A percentile compares a stretch with the other conserved stretches of the same genome.
phyloP scores from a whole-genome alignment of 2,888 invertebrate species.

The Mayetiola destructor region DNA sequence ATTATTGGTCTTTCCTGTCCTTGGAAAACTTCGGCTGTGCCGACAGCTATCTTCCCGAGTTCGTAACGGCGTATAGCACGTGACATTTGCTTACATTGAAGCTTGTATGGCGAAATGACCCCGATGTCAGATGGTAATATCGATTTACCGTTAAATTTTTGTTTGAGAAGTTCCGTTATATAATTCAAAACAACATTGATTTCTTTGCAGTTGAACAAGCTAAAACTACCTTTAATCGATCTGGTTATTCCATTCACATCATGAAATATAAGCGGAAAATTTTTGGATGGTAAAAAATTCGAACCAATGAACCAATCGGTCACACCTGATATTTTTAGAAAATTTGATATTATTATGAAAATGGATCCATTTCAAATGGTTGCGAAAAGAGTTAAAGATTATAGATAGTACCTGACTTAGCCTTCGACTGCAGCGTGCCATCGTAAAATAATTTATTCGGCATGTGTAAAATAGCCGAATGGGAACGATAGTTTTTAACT shows the following conservation, averaged over 20 bases:
- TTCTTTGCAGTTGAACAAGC: constrained; percentile 46
- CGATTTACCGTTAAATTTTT: not conserved
- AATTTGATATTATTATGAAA: not conserved
- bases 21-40: constrained; percentile 78
- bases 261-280: constrained; percentile 2
- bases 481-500: constrained; percentile 59
- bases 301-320: not conserved
- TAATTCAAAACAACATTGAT: constrained; percentile 43
- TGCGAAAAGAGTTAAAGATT: too few relatives aligned
- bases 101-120: constrained; percentile 44
- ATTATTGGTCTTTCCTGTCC: constrained; percentile 73
- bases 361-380: not conserved
- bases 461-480: constrained; percentile 46
- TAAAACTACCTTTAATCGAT: too few relatives aligned
- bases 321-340: not conserved
- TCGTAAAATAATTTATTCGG: constrained; percentile 62
- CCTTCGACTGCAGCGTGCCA: constrained; percentile 39
- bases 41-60: constrained; percentile 42
- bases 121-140: constrained; percentile 40
- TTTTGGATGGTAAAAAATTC: not conserved
- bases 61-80: constrained; percentile 25
- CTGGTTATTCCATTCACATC: not conserved
- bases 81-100: constrained; percentile 31
- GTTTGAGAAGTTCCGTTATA: constrained; percentile 28
- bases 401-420: not conserved